Evolutionary conservation across 2,888 invertebrate genomes (phyloP), one percentile per base, ranked within the genome.

Genomic region (Eilema caniola): DNA sequence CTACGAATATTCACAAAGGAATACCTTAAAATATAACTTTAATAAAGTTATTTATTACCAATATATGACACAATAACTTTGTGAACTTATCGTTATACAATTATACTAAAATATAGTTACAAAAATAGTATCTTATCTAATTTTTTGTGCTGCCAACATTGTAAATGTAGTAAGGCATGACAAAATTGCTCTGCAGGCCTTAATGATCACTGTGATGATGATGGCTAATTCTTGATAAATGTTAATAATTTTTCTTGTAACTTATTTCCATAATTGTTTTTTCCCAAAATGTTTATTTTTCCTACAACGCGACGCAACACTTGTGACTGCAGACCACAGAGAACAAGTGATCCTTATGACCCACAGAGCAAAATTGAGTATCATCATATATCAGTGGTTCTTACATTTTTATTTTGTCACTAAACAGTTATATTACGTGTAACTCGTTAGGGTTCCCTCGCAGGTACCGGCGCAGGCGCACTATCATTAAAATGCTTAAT

Each of bases 361-460:
- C 23, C 23, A 14, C 14, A 37, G 37, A 24, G 23, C 16, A 37
- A 37, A 0, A 33, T 16, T 53, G n/a, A 53, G 10, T n/a, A n/a
- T n/a, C 53, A 16, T 16, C 0, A 20, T 8, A 20, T 53, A 10
- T 10, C n/a, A 5, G 7, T n/a, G n/a, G 23, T 12, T 23, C 14
- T 23, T 23, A 33, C n/a, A 11, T 23, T 62, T 16, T 62, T 14
- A 23, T 23, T 4, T 7, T 16, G 24, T 37, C 33, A 37, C 33
- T 62, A 37, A 8, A 16, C 14, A 14, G 37, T 24, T 41, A 25
- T 37, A 53, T 67, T 23, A 31, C n/a, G n/a, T n/a, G n/a, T 53
- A 62, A 23, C 53, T 68, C 68, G 63, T 63, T 68, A 63, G 68
- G 68, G 59, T 69, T 59, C n/a, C n/a, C n/a, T n/a, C n/a, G n/a